Evolutionary conservation across 2,888 invertebrate genomes (phyloP).

Genomic region (Palloptera scutellata): DNA sequence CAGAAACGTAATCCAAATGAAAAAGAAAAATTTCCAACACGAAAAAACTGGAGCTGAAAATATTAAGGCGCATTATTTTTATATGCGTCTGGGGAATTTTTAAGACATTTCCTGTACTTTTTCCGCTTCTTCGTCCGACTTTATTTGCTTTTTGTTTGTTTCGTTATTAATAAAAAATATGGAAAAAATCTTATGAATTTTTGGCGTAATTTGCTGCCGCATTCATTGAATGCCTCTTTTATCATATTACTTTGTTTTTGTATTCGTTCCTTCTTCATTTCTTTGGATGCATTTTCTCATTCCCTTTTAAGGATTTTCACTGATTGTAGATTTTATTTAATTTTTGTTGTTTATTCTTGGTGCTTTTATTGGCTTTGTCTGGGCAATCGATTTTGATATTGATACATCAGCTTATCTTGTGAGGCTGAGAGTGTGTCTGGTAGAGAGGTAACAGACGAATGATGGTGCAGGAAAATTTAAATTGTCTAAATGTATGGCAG

Average conservation of each 20-base stretch:
- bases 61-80: slow-evolving; percentile 25
- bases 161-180: not conserved
- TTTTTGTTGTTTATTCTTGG: not conserved
- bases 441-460: not conserved
- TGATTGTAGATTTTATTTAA: slow-evolving; percentile 3
- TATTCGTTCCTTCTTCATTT: not conserved
- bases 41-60: not conserved
- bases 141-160: not conserved
- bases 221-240: not conserved
- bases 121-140: not conserved
- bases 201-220: slow-evolving; percentile 10
- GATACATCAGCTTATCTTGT: slow-evolving; percentile 24
- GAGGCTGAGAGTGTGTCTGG: not conserved
- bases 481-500: too few relatives aligned
- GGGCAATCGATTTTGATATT: slow-evolving; percentile 27
- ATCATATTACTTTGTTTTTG: not conserved
- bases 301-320: not conserved
- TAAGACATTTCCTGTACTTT: not conserved
- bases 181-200: slow-evolving; percentile 3
- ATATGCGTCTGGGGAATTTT: slow-evolving; percentile 27
- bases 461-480: too few relatives aligned
- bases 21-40: too few relatives aligned
- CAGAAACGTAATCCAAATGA: too few relatives aligned
- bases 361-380: slow-evolving; percentile 28
- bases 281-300: not conserved